Conservation (phyloP, 2,888 invertebrate species). For the Eupithecia dodoneata region DNA sequence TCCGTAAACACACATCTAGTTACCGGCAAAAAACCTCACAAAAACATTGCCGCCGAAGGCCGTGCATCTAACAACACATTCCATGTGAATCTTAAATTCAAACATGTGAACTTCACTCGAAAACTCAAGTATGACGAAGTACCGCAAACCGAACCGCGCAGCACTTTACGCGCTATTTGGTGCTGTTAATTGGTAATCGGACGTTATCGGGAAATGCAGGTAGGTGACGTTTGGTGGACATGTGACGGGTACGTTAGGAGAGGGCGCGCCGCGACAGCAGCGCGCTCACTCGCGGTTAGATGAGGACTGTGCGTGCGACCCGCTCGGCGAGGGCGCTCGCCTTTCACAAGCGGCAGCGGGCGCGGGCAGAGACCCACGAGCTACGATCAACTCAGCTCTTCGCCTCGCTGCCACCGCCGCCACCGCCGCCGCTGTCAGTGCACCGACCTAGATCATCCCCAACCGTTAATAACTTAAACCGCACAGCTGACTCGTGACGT, state of each 20-base stretch:
- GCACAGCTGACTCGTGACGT: conserved; percentile 38
- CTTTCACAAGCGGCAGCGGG: conserved; percentile 49
- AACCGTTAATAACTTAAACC: conserved; percentile 57
- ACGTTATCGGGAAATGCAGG: conserved; percentile 72
- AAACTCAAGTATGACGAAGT: conserved; percentile 41
- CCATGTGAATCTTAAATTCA: conserved; percentile 57
- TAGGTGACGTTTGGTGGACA: conserved; percentile 77
- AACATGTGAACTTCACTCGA: conserved; percentile 62
- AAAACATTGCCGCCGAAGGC: conserved; percentile 66
- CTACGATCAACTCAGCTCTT: not conserved
- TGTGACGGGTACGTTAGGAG: conserved; percentile 69
- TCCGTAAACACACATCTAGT: conserved; percentile 61
- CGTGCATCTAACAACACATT: conserved; percentile 76
- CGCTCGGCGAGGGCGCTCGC: conserved; percentile 44
- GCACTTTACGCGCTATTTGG: conserved; percentile 70
- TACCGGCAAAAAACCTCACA: conserved; percentile 60
- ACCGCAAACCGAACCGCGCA: conserved; percentile 52
- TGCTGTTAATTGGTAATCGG: conserved; percentile 70
- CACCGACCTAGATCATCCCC: conserved; percentile 77
- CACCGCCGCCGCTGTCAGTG: conserved; percentile 55
- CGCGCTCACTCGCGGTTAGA: conserved; percentile 81
- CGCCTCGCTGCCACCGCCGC: conserved; percentile 27
- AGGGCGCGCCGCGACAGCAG: conserved; percentile 78
- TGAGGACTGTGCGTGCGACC: conserved; percentile 75
- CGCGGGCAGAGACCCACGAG: conserved; percentile 42